Conservation (phyloP, 2,797 vertebrate genomes). For the Phataginus tetradactyla region DNA sequence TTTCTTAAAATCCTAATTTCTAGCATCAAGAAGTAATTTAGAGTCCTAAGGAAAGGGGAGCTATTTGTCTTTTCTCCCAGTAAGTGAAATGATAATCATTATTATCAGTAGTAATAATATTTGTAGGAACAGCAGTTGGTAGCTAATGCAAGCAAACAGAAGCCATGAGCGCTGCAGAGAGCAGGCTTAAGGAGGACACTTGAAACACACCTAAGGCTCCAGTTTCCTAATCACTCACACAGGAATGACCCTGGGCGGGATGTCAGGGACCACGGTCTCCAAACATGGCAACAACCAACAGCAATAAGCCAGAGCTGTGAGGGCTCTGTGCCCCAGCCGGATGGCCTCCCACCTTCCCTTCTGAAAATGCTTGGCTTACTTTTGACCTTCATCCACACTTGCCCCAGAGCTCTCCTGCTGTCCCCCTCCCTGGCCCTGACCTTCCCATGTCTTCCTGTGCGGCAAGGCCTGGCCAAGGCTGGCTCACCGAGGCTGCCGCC, state of each 20-base stretch:
- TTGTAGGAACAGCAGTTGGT: too few species aligned
- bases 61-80: not conserved
- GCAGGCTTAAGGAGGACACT: not conserved
- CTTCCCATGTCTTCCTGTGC: not conserved
- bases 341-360: not conserved
- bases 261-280: rapidly evolving
- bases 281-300: not conserved
- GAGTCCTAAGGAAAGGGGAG: not conserved
- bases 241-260: not conserved
- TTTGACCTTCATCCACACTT: rapidly evolving
- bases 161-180: not conserved
- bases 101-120: too few species aligned
- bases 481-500: not conserved
- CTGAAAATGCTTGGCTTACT: not conserved
- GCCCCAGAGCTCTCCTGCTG: not conserved
- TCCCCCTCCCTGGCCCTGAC: not conserved
- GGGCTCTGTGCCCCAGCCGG: not conserved
- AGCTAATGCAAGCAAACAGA: not conserved
- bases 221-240: not conserved
- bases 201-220: not conserved
- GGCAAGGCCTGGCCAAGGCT: rapidly evolving
- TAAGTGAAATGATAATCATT: not conserved
- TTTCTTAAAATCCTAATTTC: not conserved
- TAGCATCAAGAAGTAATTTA: not conserved
- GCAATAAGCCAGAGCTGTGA: not conserved